Base-by-base conservation (phyloP, 1,140 invertebrate genomes). In the Conopomorpha cramerella region DNA sequence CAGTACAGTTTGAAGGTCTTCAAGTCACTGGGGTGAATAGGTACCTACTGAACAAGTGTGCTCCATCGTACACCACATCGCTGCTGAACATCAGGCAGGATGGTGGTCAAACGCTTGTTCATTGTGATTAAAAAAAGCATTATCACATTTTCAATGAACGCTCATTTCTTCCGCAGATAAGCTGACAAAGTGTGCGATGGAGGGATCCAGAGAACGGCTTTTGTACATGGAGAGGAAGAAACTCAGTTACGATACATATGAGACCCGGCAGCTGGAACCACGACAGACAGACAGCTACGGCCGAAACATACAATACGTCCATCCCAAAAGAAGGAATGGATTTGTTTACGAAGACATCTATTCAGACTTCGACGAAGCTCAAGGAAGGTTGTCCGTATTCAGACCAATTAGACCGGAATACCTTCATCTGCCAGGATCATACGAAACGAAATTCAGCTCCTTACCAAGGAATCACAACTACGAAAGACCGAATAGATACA, bases 331-430 rank as follows among this genome's bases (percentile, higher is more conserved):
- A 16, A 77, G 64, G 46, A 78, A 79, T 30, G 77, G 77, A 1
- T 79, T 73, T 42, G 72, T 78, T 10, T 78, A 70, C 34, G 74
- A 78, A 61, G 74, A 79, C 37, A 71, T 77, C 14, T 77, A 79
- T 32, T 71, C 72, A 14, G 70, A 77, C 33, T 74, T 68, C 44
- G 70, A 70, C 31, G 68, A 79, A 47, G 67, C 66, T 3, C 56
- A 77, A 56, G 68, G 63, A 11, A 45, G 65, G 3, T 29, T 78
- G 7, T 79, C 74, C 1, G 38, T 77, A 32, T 79, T 78, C 44
- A 54, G 70, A 46, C 74, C 77, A 14, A 79, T 79, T 23, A 59
- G 66, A 50, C 73, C 72, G 3, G 74, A 78, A 38, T 77, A 70
- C 41, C 43, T 79, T n/a, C 66, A 76, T 25, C 39, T 79, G 23